These are phyloP conservation scores for Pogonocichla stellata DNA, from an alignment of 2,113 vertebrate species.

Conservation along the genomic window DNA sequence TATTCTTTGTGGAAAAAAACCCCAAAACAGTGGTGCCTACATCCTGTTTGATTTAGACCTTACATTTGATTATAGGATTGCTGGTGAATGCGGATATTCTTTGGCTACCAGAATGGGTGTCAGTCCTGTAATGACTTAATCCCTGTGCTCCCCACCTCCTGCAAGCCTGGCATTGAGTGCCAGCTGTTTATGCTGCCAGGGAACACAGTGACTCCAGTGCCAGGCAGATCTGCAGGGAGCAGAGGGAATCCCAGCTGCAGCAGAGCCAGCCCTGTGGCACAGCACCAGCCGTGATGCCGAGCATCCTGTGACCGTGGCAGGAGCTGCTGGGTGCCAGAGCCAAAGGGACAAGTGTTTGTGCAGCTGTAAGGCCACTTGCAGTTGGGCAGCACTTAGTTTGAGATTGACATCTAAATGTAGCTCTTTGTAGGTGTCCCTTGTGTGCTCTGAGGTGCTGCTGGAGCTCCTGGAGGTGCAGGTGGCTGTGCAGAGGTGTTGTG, in stretches of 20 bases:
- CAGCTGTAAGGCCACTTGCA: not conserved
- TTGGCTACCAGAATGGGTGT: not conserved
- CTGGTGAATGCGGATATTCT: not conserved
- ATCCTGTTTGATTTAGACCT: not conserved
- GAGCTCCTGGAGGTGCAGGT: not conserved
- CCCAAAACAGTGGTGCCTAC: not conserved
- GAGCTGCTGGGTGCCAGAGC: not conserved
- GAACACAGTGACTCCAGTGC: not conserved
- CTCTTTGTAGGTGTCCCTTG: not conserved
- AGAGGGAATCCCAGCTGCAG: not conserved
- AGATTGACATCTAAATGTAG: fast-evolving
- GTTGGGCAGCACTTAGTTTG: not conserved
- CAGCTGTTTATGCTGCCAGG: not conserved
- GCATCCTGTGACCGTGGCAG: fast-evolving
- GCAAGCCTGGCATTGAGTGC: not conserved
- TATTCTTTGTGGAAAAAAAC: not conserved
- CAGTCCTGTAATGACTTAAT: not conserved
- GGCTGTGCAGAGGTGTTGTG: not conserved
- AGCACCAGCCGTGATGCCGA: not conserved
- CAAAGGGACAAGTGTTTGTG: not conserved
- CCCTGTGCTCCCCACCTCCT: not conserved
- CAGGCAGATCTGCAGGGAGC: not conserved
- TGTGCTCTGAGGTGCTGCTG: not conserved
- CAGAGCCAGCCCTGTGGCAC: not conserved
- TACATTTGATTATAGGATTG: not conserved